Conservation (phyloP, 1,140 invertebrate species). For the Argopecten irradians region DNA sequence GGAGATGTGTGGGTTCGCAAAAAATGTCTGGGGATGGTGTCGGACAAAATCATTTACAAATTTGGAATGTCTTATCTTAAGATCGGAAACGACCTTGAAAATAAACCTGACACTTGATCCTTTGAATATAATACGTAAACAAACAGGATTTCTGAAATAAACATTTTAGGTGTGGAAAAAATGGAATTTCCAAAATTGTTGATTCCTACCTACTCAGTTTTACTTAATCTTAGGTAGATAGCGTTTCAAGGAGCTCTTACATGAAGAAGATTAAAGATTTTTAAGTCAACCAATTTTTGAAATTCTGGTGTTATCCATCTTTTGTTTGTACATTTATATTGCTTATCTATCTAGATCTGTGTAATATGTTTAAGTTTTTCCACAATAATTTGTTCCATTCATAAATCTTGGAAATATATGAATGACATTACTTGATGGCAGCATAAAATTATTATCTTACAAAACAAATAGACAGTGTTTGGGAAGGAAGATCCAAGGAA, state of each 20-base stretch:
- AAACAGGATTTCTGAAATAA: neutral
- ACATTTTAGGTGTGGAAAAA: neutral
- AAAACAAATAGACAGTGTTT: neutral
- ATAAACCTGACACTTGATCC: neutral
- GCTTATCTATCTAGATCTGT: too few species aligned
- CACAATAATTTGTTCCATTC: too few species aligned
- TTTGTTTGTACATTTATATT: too few species aligned
- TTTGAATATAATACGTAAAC: neutral
- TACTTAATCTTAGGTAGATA: too few species aligned
- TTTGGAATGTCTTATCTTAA: slow-evolving; percentile 8
- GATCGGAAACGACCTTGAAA: neutral
- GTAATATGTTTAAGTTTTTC: too few species aligned
- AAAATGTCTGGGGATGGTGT: slow-evolving; percentile 7
- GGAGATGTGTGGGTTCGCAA: neutral
- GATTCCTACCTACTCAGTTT: neutral
- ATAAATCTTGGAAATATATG: too few species aligned
- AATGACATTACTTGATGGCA: neutral
- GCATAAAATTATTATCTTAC: neutral
- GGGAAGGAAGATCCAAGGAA: neutral
- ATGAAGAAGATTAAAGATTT: too few species aligned
- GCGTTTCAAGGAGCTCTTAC: too few species aligned
- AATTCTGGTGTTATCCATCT: too few species aligned
- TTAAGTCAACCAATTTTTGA: too few species aligned
- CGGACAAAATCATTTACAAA: neutral
- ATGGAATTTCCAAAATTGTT: neutral